Evolutionary conservation across 2,888 invertebrate genomes (phyloP).

Genomic region (Dryocosmus kuriphilus): DNA sequence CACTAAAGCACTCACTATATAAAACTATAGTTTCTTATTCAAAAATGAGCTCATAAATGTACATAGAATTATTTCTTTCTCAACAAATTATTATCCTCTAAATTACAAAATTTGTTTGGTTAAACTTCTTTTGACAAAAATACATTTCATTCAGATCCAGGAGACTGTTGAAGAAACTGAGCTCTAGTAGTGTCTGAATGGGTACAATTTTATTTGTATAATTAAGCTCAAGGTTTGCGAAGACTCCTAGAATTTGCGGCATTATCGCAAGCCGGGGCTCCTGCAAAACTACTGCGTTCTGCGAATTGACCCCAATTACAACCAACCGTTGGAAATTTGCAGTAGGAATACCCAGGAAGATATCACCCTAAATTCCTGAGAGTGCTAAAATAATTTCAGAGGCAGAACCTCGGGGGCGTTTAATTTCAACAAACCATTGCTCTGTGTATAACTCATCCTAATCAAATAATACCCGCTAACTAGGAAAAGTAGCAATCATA

Average conservation of each 20-base stretch:
- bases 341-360: conserved; percentile 10
- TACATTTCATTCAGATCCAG: too few species aligned
- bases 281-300: conserved; percentile 31
- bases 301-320: conserved; percentile 27
- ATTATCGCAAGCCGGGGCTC: conserved; percentile 23
- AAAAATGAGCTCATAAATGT: too few species aligned
- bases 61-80: neutral
- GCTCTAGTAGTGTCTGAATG: neutral
- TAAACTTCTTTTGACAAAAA: neutral
- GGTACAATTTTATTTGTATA: neutral
- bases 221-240: conserved; percentile 8
- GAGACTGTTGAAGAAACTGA: too few species aligned
- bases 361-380: conserved; percentile 33
- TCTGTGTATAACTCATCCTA: neutral
- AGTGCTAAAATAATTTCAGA: conserved; percentile 30
- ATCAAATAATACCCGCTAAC: conserved; percentile 1
- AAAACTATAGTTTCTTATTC: too few species aligned
- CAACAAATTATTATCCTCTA: neutral
- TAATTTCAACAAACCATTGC: conserved; percentile 14
- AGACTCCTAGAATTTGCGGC: conserved; percentile 5
- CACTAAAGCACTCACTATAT: too few species aligned
- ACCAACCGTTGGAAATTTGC: conserved; percentile 30
- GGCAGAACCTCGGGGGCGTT: conserved; percentile 10
- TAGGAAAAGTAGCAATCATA: neutral
- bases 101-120: neutral